These are phyloP conservation scores for Harpagus bidentatus DNA, from an alignment of 2,113 vertebrate species.

Conservation along the genomic window DNA sequence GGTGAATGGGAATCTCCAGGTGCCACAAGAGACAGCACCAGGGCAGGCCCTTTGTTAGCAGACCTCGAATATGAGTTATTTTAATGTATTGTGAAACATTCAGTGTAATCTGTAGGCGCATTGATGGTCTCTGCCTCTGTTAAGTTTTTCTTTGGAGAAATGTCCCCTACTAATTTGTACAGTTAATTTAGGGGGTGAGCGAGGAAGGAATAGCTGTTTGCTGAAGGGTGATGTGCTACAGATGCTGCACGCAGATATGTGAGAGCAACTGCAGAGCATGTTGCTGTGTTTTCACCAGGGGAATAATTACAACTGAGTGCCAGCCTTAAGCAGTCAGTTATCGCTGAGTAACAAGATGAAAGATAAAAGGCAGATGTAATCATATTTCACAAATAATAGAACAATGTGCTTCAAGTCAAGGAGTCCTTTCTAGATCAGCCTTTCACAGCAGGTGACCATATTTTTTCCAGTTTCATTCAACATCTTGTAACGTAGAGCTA, in stretches of 20 bases:
- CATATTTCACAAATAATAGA: neutral
- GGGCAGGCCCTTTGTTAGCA: neutral
- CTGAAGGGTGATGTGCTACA: neutral
- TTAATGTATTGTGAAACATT: neutral
- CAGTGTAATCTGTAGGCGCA: neutral
- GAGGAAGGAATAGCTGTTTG: neutral
- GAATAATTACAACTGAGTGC: neutral
- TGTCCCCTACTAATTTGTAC: neutral
- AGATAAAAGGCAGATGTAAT: neutral
- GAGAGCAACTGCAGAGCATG: neutral
- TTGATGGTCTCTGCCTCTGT: neutral
- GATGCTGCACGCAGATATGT: neutral
- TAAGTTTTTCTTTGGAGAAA: neutral
- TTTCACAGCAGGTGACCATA: neutral
- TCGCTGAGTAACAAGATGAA: neutral
- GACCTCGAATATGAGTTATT: neutral
- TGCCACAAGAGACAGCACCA: neutral
- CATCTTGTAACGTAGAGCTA: neutral
- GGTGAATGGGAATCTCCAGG: neutral
- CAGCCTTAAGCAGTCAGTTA: constrained; percentile 2
- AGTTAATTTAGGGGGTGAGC: neutral
- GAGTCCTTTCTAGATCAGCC: neutral
- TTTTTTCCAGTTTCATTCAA: neutral
- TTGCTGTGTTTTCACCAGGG: neutral
- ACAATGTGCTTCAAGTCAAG: neutral